Conservation (phyloP, 2,888 invertebrate genomes). For the Rhyacophila evoluta region DNA sequence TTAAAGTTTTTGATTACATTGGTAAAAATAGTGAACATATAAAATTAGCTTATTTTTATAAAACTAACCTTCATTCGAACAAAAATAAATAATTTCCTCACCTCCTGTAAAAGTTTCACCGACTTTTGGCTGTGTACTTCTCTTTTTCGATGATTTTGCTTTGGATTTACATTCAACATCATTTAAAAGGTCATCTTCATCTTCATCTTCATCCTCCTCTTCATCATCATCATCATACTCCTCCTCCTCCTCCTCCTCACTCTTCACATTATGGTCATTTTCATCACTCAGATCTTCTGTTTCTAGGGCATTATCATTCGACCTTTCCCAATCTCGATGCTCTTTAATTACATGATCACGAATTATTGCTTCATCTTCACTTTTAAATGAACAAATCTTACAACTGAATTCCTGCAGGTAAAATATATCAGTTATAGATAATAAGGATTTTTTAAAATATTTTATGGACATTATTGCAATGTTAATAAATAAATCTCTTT, state of each 20-base stretch:
- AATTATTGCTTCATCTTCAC: slow-evolving; percentile 3
- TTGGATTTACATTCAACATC: too few relatives aligned
- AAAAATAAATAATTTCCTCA: too few relatives aligned
- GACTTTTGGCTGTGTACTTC: neutral
- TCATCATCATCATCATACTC: slow-evolving; percentile 17
- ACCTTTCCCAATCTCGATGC: neutral
- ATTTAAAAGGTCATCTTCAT: too few relatives aligned
- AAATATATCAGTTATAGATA: neutral
- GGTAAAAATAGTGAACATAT: too few relatives aligned
- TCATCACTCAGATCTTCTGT: too few relatives aligned
- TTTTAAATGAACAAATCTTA: slow-evolving; percentile 29
- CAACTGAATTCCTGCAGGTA: slow-evolving; percentile 31
- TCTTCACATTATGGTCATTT: neutral
- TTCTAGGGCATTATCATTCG: too few relatives aligned
- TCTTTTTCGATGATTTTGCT: neutral
- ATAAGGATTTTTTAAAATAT: too few relatives aligned
- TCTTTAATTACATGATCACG: slow-evolving; percentile 29
- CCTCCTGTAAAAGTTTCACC: neutral
- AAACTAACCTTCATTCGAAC: too few relatives aligned
- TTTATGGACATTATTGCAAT: too few relatives aligned
- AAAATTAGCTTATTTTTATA: too few relatives aligned
- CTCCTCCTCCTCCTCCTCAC: neutral
- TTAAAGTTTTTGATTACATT: too few relatives aligned
- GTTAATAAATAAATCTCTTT: too few relatives aligned
- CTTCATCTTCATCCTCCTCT: neutral